phyloP scores from a whole-genome alignment of 2,113 vertebrate genomes.

The Osmerus mordax region DNA sequence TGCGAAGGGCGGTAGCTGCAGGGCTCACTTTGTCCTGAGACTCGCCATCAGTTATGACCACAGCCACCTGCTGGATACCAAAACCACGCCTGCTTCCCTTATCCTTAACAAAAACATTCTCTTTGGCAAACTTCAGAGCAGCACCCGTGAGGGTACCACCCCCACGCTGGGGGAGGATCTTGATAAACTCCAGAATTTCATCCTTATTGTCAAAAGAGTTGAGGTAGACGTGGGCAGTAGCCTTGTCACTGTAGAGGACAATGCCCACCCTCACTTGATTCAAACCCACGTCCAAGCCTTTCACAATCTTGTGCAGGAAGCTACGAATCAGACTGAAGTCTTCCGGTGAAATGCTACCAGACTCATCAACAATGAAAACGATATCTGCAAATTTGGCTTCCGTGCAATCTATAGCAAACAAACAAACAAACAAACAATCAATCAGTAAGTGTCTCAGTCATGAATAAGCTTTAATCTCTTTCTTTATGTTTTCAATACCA shows the following conservation, averaged over 20 bases:
- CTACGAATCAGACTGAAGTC: slow-evolving; percentile 70
- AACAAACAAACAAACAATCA: no score
- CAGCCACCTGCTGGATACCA: slow-evolving; percentile 73
- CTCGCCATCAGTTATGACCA: slow-evolving; percentile 75
- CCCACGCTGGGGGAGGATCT: slow-evolving; percentile 69
- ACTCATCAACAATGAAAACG: slow-evolving; percentile 81
- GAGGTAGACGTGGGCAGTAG: slow-evolving; percentile 68
- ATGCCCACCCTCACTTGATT: slow-evolving; percentile 71
- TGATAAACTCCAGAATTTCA: slow-evolving; percentile 71
- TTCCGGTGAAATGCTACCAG: slow-evolving; percentile 49
- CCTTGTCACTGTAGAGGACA: slow-evolving; percentile 63
- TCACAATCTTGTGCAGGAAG: slow-evolving; percentile 73
- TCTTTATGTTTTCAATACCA: background rate
- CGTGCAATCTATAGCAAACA: slow-evolving; percentile 68
- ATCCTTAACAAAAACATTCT: slow-evolving; percentile 58
- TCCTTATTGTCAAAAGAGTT: slow-evolving; percentile 63
- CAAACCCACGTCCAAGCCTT: slow-evolving; percentile 55
- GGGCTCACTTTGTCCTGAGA: slow-evolving; percentile 68
- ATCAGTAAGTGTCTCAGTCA: background rate
- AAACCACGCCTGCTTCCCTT: slow-evolving; percentile 64
- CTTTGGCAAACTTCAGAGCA: slow-evolving; percentile 70
- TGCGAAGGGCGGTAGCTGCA: slow-evolving; percentile 64
- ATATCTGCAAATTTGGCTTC: slow-evolving; percentile 70
- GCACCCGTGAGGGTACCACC: slow-evolving; percentile 65
- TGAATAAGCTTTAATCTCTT: background rate